phyloP scores from a whole-genome alignment of 2,113 vertebrate genomes.

The Tursiops truncatus region DNA sequence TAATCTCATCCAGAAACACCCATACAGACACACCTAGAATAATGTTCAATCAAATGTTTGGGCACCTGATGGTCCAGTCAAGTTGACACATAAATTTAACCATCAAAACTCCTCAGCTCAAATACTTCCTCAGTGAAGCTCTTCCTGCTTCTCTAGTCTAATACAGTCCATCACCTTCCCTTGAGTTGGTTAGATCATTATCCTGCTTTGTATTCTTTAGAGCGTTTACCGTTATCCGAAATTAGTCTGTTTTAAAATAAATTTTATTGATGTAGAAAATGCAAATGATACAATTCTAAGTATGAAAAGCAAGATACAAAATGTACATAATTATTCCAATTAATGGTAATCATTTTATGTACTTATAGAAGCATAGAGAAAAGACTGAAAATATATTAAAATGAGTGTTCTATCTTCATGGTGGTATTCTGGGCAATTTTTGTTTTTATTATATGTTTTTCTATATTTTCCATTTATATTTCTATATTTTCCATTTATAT shows the following conservation, averaged over 20 bases:
- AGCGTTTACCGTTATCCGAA: neutral
- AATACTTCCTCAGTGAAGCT: neutral
- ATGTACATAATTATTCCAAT: neutral
- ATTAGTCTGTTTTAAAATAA: neutral
- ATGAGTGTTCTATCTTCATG: neutral
- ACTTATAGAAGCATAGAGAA: neutral
- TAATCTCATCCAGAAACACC: neutral
- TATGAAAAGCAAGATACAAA: neutral
- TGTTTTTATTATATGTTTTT: neutral
- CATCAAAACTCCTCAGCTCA: neutral
- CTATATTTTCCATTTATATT: neutral
- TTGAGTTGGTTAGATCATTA: neutral
- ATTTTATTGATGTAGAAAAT: neutral
- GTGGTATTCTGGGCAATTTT: neutral
- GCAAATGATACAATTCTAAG: neutral
- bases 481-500: too few relatives aligned
- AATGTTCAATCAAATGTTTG: neutral
- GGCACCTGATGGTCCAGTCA: neutral
- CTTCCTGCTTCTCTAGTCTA: too few relatives aligned
- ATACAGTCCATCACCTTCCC: neutral
- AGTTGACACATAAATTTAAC: neutral
- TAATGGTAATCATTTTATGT: neutral
- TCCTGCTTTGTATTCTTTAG: neutral
- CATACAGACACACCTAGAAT: too few relatives aligned
- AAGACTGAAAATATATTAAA: neutral